phyloP scores from a whole-genome alignment of 2,888 invertebrate genomes.

The Subacronicta megacephala region DNA sequence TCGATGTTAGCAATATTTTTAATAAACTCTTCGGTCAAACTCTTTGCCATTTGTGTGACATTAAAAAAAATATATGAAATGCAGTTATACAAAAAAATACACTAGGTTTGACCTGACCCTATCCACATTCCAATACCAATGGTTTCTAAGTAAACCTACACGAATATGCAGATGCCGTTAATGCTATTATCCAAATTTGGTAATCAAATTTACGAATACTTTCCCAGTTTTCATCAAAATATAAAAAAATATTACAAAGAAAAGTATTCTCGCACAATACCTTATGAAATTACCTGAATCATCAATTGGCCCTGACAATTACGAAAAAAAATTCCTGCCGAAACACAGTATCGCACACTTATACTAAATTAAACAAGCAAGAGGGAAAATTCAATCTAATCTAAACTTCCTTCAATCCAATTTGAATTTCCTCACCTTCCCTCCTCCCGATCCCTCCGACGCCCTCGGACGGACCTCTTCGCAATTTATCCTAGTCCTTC shows the following conservation, averaged over 20 bases:
- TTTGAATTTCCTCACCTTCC: constrained; percentile 80
- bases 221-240: not conserved
- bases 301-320: constrained; percentile 36
- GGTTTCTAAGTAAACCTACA: too few relatives aligned
- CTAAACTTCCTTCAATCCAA: constrained; percentile 88
- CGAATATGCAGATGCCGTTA: not conserved
- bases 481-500: constrained; percentile 51
- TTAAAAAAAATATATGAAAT: too few relatives aligned
- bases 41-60: too few relatives aligned
- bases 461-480: constrained; percentile 54
- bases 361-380: constrained; percentile 87
- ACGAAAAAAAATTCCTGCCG: constrained; percentile 28
- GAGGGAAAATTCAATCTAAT: constrained; percentile 87
- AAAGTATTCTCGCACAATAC: constrained; percentile 4
- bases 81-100: too few relatives aligned
- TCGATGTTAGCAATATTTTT: too few relatives aligned
- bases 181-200: not conserved
- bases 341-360: constrained; percentile 64
- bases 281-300: constrained; percentile 28
- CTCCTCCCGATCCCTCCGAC: constrained; percentile 42
- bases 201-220: not conserved
- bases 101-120: too few relatives aligned
- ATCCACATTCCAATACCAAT: too few relatives aligned
- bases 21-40: too few relatives aligned
- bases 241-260: not conserved